Evolutionary conservation across 2,888 invertebrate genomes (phyloP).

Genomic region (Ganaspis brasiliensis): DNA sequence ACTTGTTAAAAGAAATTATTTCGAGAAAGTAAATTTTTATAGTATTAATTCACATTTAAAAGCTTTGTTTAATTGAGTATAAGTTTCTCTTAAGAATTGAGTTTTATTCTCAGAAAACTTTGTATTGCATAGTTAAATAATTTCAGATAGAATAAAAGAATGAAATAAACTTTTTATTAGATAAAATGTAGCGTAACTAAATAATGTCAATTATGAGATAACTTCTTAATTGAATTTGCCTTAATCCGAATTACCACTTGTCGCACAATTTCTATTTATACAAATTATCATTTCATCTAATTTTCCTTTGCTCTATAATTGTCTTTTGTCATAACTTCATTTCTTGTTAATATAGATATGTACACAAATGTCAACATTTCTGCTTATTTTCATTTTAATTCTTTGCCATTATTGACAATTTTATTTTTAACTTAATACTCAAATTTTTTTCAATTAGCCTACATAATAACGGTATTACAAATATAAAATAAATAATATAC

Average conservation of each 20-base stretch:
- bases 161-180: constrained; percentile 10
- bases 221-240: neutral
- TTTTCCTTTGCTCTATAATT: constrained; percentile 2
- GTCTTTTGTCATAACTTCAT: neutral
- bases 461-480: too few relatives aligned
- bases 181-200: neutral
- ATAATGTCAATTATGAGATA: neutral
- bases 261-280: neutral
- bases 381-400: neutral
- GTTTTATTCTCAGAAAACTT: too few relatives aligned
- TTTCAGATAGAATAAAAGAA: neutral
- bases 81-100: too few relatives aligned
- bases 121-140: neutral
- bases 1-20: too few relatives aligned
- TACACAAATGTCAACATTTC: neutral
- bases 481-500: too few relatives aligned
- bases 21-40: too few relatives aligned
- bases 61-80: too few relatives aligned
- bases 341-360: neutral
- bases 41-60: too few relatives aligned
- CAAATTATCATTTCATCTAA: neutral
- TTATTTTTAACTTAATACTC: neutral
- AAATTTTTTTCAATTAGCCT: too few relatives aligned
- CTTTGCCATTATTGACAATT: neutral
- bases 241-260: neutral